Evolutionary conservation across 1,140 invertebrate species (phyloP).

Genomic region (Manduca sexta): DNA sequence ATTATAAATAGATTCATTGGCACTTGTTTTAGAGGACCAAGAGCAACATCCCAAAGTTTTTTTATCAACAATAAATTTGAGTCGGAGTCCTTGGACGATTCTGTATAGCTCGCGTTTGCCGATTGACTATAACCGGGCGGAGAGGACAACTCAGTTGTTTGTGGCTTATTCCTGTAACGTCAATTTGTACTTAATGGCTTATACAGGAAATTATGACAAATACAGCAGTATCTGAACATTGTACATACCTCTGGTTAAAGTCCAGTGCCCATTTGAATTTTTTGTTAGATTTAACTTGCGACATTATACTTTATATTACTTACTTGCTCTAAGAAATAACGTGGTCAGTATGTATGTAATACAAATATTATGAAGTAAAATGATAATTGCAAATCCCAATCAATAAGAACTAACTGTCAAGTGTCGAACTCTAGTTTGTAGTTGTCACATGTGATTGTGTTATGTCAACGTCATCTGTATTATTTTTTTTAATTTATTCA

Average conservation of each 20-base stretch:
- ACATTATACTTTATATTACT: slow-evolving; percentile 24
- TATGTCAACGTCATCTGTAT: too few species aligned
- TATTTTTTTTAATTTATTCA: too few species aligned
- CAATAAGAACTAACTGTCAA: too few species aligned
- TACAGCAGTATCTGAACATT: too few species aligned
- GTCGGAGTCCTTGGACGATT: slow-evolving; percentile 85
- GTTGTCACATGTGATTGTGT: too few species aligned
- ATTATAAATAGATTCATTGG: slow-evolving; percentile 99
- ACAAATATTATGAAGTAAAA: too few species aligned
- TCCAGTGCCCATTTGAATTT: slow-evolving; percentile 69
- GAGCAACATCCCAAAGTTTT: slow-evolving; percentile 97
- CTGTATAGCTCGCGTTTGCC: slow-evolving; percentile 79
- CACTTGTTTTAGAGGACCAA: slow-evolving; percentile 95
- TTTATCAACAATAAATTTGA: slow-evolving; percentile 91
- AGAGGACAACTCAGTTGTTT: slow-evolving; percentile 75
- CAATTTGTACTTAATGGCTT: too few species aligned
- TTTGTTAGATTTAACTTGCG: slow-evolving; percentile 55
- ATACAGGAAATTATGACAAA: too few species aligned
- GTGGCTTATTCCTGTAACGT: slow-evolving; percentile 30
- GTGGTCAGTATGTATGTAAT: too few species aligned
- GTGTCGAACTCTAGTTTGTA: too few species aligned
- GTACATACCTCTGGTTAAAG: slow-evolving; percentile 56
- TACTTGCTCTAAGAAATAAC: too few species aligned
- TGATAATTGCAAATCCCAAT: too few species aligned
- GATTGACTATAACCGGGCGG: slow-evolving; percentile 90